Percentiles rank a stretch among this genome's conserved stretches.
phyloP scores from a whole-genome alignment of 2,888 invertebrate genomes.

The Argynnis bischoffii region DNA sequence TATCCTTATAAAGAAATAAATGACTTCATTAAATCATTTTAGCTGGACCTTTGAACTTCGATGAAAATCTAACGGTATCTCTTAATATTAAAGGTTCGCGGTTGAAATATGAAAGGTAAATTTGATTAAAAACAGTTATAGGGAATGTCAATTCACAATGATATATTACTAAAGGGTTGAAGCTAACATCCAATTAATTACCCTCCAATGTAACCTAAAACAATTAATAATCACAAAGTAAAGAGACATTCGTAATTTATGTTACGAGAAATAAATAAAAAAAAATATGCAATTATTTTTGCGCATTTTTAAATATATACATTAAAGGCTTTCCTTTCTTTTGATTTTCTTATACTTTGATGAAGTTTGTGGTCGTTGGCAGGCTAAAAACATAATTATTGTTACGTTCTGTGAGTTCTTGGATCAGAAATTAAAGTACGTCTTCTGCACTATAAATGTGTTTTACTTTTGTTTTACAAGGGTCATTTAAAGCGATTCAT shows the following conservation, averaged over 20 bases:
- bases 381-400: too few species aligned
- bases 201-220: conserved; percentile 13
- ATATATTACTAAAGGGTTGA: conserved; percentile 17
- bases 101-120: not conserved
- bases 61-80: not conserved
- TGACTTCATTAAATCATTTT: not conserved
- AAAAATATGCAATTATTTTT: too few species aligned
- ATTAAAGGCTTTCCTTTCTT: too few species aligned
- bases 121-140: not conserved
- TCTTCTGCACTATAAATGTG: too few species aligned
- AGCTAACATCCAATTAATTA: conserved; percentile 20
- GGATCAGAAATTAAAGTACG: too few species aligned
- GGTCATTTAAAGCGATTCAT: too few species aligned
- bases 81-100: not conserved
- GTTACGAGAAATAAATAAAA: not conserved
- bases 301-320: too few species aligned
- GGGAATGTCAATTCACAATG: conserved; percentile 22
- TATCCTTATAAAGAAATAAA: too few species aligned
- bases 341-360: too few species aligned
- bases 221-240: conserved; percentile 10
- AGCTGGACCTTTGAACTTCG: not conserved
- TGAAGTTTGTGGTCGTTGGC: too few species aligned
- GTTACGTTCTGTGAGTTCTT: too few species aligned
- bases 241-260: not conserved
- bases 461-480: too few species aligned